These are phyloP conservation scores for Athalia circularis DNA, from an alignment of 2,888 invertebrate genomes.

Conservation along the genomic window DNA sequence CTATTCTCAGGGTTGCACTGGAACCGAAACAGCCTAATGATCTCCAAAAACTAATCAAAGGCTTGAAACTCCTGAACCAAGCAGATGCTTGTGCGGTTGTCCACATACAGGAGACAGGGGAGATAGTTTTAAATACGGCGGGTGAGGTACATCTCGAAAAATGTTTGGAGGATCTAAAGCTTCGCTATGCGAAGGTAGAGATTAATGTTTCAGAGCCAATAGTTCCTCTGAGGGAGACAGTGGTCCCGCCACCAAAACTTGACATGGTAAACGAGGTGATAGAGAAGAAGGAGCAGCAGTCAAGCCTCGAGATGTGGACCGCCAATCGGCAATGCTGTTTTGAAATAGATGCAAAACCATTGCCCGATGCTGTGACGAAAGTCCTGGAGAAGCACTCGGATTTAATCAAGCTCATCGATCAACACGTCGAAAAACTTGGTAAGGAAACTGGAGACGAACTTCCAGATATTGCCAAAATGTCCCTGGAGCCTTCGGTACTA, in stretches of 20 bases:
- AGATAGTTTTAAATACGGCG: conserved; percentile 94
- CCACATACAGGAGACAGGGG: conserved; percentile 93
- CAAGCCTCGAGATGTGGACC: conserved; percentile 75
- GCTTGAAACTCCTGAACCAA: conserved; percentile 92
- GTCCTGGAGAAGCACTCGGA: conserved; percentile 84
- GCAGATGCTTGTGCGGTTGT: conserved; percentile 96
- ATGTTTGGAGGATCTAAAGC: conserved; percentile 93
- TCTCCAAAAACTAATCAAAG: conserved; percentile 83
- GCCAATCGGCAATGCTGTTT: conserved; percentile 84
- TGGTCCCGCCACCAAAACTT: conserved; percentile 86
- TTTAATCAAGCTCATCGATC: conserved; percentile 81
- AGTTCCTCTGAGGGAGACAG: conserved; percentile 96
- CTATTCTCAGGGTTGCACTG: conserved; percentile 95
- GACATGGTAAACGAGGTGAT: conserved; percentile 93
- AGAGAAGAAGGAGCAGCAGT: conserved; percentile 77
- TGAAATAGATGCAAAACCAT: conserved; percentile 84
- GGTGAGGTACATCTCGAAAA: conserved; percentile 98
- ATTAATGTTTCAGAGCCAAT: conserved; percentile 96
- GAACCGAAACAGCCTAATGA: conserved; percentile 90
- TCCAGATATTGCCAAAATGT: conserved; percentile 52
- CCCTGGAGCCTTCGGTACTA: conserved; percentile 62
- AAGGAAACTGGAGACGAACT: conserved; percentile 50
- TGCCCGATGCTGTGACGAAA: conserved; percentile 83
- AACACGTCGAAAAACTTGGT: conserved; percentile 69
- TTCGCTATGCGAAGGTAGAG: conserved; percentile 88